Evolutionary conservation across 2,113 vertebrate species (phyloP).

Genomic region (Corvus hawaiiensis): DNA sequence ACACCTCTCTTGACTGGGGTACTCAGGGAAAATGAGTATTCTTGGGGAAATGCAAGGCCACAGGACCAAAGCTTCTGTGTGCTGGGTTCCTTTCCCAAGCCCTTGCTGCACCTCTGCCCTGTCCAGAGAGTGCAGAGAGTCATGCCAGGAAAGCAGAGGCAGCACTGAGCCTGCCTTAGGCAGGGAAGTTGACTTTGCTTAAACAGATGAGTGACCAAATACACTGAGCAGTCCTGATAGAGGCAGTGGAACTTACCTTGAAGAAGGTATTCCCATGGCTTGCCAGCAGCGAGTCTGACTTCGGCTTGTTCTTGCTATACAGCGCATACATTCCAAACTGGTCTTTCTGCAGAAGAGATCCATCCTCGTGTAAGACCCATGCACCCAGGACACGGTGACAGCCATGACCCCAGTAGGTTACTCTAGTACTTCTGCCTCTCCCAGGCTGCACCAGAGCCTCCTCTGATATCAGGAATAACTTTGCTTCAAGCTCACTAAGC

Average conservation of each 20-base stretch:
- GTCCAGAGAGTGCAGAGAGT: neutral
- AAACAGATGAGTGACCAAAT: neutral
- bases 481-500: neutral
- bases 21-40: neutral
- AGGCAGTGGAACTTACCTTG: constrained; percentile 69
- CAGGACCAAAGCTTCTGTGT: neutral
- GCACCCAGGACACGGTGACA: accelerated
- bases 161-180: neutral
- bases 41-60: neutral
- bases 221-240: accelerated
- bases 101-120: neutral
- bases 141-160: neutral
- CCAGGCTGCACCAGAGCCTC: neutral
- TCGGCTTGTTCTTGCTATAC: constrained; percentile 88
- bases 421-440: neutral
- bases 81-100: neutral
- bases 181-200: neutral
- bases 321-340: constrained; percentile 85
- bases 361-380: neutral
- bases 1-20: neutral
- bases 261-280: constrained; percentile 85
- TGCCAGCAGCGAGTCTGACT: constrained; percentile 79
- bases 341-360: constrained; percentile 74
- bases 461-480: neutral
- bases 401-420: neutral